These are phyloP conservation scores for Troides aeacus DNA, from an alignment of 2,888 invertebrate species.

Conservation along the genomic window DNA sequence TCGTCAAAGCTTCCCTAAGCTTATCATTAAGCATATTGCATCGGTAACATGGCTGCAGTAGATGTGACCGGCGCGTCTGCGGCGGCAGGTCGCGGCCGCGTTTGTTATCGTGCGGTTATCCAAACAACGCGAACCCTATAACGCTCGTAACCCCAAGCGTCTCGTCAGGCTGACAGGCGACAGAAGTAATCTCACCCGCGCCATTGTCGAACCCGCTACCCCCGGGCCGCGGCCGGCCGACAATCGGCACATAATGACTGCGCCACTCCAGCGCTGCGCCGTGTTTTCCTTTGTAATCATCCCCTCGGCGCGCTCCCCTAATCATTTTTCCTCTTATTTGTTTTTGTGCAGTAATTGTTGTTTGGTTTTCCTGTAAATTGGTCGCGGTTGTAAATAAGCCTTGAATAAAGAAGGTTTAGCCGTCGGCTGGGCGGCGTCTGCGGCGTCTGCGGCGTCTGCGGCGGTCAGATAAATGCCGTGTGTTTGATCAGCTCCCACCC, in stretches of 20 bases:
- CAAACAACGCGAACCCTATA: conserved; percentile 14
- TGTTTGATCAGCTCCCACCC: conserved; percentile 1
- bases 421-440: conserved; percentile 26
- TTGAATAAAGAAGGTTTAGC: conserved; percentile 38
- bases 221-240: conserved; percentile 49
- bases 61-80: too few species aligned
- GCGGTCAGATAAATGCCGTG: conserved; percentile 21
- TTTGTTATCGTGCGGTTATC: conserved; percentile 21
- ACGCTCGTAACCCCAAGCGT: conserved; percentile 29
- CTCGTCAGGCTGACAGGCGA: conserved; percentile 53
- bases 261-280: conserved; percentile 49
- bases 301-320: conserved; percentile 63
- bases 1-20: too few species aligned
- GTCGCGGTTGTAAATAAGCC: conserved; percentile 62
- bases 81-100: not conserved
- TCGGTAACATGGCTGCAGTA: too few species aligned
- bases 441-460: conserved; percentile 9
- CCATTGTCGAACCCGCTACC: conserved; percentile 66
- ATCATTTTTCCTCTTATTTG: conserved; percentile 77
- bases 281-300: conserved; percentile 70
- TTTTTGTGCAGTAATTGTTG: conserved; percentile 77
- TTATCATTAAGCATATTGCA: too few species aligned
- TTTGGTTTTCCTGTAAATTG: conserved; percentile 75
- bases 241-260: conserved; percentile 50
- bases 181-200: conserved; percentile 65